phyloP scores from a whole-genome alignment of 2,797 vertebrate genomes.

The Otolemur crassicaudatus region DNA sequence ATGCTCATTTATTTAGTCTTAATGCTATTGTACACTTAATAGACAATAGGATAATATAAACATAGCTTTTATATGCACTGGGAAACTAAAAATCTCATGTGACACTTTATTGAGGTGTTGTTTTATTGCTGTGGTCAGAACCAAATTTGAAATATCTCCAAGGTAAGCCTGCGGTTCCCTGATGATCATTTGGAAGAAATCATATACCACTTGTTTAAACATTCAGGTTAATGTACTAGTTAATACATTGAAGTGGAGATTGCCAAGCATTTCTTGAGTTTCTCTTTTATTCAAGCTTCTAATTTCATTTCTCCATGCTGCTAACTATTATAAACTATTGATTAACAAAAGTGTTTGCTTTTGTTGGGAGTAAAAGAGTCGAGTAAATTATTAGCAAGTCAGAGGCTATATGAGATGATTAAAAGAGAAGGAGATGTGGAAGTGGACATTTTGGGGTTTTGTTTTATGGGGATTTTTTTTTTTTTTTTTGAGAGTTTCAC shows the following conservation, averaged over 20 bases:
- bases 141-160: background rate
- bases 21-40: background rate
- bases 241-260: background rate
- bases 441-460: no score
- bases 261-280: background rate
- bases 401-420: background rate
- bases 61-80: background rate
- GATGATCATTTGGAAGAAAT: background rate
- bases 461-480: no score
- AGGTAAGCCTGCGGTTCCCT: background rate
- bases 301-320: background rate
- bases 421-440: background rate
- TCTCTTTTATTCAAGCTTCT: slow-evolving; percentile 30
- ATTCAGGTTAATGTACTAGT: background rate
- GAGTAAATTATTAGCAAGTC: background rate
- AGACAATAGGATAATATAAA: background rate
- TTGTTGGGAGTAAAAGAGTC: background rate
- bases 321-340: background rate
- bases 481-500: no score
- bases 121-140: background rate
- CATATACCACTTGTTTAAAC: background rate
- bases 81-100: background rate
- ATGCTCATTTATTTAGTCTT: background rate
- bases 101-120: background rate
- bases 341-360: background rate